Percentiles rank a stretch among this genome's conserved stretches.
phyloP scores from a whole-genome alignment of 1,140 invertebrate species.

The Drosophila mayri region DNA sequence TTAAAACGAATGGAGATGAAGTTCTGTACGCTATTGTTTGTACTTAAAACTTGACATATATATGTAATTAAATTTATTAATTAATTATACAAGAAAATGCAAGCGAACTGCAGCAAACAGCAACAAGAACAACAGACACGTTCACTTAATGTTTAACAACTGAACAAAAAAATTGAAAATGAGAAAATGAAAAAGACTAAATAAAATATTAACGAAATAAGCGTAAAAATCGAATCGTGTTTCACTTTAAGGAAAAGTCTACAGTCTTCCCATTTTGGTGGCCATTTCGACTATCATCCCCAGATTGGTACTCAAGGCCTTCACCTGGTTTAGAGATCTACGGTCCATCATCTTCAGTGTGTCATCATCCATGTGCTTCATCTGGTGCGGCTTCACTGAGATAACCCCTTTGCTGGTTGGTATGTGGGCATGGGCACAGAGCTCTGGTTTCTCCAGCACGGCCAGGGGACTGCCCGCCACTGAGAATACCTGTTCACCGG shows the following conservation, averaged over 20 bases:
- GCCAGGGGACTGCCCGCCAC: background rate
- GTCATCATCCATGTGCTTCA: background rate
- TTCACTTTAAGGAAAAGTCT: background rate
- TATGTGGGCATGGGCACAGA: background rate
- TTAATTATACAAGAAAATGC: conserved; percentile 76
- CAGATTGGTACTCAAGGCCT: background rate
- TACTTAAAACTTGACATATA: conserved; percentile 64
- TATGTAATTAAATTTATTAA: conserved; percentile 80
- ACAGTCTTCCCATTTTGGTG: background rate
- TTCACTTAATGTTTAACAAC: conserved; percentile 69
- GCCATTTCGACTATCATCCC: background rate
- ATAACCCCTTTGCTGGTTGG: background rate
- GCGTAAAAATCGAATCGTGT: conserved; percentile 23
- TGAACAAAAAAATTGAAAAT: conserved; percentile 70
- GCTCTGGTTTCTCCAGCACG: background rate
- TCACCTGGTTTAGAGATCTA: background rate
- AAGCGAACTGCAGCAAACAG: conserved; percentile 50
- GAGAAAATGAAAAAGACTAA: conserved; percentile 82
- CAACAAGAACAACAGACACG: conserved; percentile 58
- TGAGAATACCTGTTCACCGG: background rate
- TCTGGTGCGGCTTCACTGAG: background rate
- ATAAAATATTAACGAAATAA: conserved; percentile 82
- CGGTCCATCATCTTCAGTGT: background rate
- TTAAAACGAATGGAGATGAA: conserved; percentile 42
- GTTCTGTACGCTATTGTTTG: conserved; percentile 75